Evolutionary conservation across 2,113 vertebrate genomes (phyloP).

Genomic region (Mystacornis crossleyi): DNA sequence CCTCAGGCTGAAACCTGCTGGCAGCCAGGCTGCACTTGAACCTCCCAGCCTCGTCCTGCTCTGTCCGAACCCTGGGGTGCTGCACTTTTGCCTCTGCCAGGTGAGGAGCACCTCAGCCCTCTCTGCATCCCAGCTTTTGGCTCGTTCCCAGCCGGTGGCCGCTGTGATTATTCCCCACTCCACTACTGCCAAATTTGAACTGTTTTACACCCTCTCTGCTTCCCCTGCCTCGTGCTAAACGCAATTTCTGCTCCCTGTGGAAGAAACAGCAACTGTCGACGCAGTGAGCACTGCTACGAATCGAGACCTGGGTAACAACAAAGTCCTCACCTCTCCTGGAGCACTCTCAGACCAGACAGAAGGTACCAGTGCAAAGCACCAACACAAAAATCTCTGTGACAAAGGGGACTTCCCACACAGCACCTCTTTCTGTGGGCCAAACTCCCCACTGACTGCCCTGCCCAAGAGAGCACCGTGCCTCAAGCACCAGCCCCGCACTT

Average conservation of each 20-base stretch:
- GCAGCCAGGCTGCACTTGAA: neutral
- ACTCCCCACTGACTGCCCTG: neutral
- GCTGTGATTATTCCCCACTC: neutral
- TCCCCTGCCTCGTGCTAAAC: neutral
- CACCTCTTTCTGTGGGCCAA: neutral
- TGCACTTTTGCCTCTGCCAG: neutral
- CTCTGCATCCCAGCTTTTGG: rapidly evolving
- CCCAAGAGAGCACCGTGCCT: neutral
- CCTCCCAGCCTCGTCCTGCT: neutral
- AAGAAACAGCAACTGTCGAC: rapidly evolving
- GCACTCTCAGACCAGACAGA: neutral
- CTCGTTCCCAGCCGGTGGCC: neutral
- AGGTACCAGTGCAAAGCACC: neutral
- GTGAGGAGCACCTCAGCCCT: neutral
- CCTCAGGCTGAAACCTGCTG: rapidly evolving
- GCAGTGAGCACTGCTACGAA: rapidly evolving
- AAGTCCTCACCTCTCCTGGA: neutral
- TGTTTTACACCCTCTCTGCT: neutral
- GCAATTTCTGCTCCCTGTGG: neutral
- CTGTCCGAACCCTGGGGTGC: neutral
- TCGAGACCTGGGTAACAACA: neutral
- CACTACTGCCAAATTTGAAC: neutral
- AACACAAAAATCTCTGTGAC: neutral
- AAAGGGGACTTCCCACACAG: rapidly evolving
- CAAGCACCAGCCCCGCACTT: neutral